These are phyloP conservation scores for Pseudoatta argentina DNA, from an alignment of 1,140 invertebrate species.

Conservation along the genomic window DNA sequence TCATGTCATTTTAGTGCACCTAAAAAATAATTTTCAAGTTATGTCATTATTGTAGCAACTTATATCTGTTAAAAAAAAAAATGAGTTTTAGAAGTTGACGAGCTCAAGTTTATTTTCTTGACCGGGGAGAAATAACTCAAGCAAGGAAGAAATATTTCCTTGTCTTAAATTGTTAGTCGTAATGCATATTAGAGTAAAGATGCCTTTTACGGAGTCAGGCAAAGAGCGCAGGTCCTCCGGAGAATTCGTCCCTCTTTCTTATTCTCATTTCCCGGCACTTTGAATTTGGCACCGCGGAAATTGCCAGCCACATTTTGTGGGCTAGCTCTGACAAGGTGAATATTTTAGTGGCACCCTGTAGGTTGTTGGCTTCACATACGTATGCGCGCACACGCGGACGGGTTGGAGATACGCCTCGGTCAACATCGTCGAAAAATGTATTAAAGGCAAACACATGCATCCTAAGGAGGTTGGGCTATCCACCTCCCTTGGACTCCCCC, in stretches of 20 bases:
- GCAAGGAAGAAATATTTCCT: not conserved
- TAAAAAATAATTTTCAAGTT: too few relatives aligned
- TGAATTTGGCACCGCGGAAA: constrained; percentile 70
- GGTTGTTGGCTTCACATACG: constrained; percentile 61
- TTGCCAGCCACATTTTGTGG: constrained; percentile 72
- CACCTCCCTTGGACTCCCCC: constrained; percentile 32
- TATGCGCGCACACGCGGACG: constrained; percentile 66
- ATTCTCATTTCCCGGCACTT: constrained; percentile 52
- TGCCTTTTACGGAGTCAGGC: constrained; percentile 25
- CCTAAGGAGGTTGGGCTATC: constrained; percentile 72
- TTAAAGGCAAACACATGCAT: constrained; percentile 81
- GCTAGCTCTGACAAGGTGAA: constrained; percentile 73
- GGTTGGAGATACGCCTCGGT: constrained; percentile 76
- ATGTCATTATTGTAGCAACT: too few relatives aligned
- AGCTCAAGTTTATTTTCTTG: not conserved
- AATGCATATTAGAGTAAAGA: constrained; percentile 59
- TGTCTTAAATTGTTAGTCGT: constrained; percentile 51
- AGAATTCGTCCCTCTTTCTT: constrained; percentile 56
- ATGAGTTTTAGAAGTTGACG: not conserved
- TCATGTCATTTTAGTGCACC: too few relatives aligned
- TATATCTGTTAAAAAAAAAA: not conserved
- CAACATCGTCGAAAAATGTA: constrained; percentile 80
- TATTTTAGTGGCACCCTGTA: constrained; percentile 75
- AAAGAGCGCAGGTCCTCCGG: constrained; percentile 21
- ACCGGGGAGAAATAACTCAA: not conserved